phyloP scores from a whole-genome alignment of 64 coral and sea anemone genomes.

The Orbicella faveolata region DNA sequence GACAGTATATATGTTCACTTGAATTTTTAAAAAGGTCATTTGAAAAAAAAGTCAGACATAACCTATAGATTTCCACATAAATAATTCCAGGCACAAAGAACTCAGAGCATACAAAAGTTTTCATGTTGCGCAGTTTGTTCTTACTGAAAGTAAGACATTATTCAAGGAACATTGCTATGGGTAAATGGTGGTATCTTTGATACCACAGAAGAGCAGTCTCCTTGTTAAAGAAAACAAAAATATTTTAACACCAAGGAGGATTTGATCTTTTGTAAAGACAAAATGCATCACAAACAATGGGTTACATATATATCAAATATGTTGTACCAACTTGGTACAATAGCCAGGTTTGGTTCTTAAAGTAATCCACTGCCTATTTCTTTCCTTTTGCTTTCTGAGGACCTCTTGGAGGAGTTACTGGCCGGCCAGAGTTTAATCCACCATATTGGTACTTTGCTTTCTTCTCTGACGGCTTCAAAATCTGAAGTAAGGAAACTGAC shows the following conservation, averaged over 20 bases:
- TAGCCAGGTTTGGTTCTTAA: neutral
- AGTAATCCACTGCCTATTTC: constrained; percentile 42
- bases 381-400: constrained; percentile 95
- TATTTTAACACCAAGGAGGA: constrained; percentile 31
- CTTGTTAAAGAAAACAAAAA: constrained; percentile 34
- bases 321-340: neutral
- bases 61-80: neutral
- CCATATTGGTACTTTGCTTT: constrained; percentile 99
- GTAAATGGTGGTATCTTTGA: neutral
- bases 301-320: neutral
- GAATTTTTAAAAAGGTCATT: neutral
- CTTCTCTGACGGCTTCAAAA: constrained; percentile 98
- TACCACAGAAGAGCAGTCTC: neutral
- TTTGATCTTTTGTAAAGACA: constrained; percentile 27
- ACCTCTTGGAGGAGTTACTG: constrained; percentile 93
- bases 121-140: neutral
- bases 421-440: constrained; percentile 95
- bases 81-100: neutral
- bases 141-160: neutral
- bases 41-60: neutral
- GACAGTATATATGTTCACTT: neutral
- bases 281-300: neutral
- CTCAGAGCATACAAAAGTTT: neutral
- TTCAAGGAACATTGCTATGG: neutral
- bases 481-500: constrained; percentile 46